Percentiles rank a stretch among this genome's conserved stretches.
These are phyloP conservation scores for Pelodytes ibericus DNA, from an alignment of 2,797 vertebrate species.

Conservation along the genomic window DNA sequence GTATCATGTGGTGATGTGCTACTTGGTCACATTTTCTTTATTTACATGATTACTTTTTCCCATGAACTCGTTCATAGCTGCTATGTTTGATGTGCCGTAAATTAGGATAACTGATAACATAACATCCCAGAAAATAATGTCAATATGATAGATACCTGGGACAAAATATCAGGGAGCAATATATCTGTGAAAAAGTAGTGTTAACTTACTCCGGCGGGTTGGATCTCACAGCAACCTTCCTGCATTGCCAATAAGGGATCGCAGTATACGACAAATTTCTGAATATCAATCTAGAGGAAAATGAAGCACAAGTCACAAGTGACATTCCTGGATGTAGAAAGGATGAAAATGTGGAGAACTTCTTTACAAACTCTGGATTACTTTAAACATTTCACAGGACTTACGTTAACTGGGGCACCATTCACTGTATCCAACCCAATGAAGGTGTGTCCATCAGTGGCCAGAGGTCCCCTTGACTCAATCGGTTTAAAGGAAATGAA, in stretches of 20 bases:
- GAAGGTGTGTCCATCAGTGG: constrained; percentile 77
- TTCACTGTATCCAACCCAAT: constrained; percentile 79
- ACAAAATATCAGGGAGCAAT: too few species aligned
- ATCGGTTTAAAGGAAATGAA: constrained; percentile 85
- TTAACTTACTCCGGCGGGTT: constrained; percentile 83
- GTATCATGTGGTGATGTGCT: too few species aligned
- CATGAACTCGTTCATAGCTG: too few species aligned
- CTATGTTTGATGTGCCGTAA: too few species aligned
- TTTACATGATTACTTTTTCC: too few species aligned
- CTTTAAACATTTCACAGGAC: constrained; percentile 32
- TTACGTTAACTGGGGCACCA: constrained; percentile 80
- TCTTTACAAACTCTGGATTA: background rate
- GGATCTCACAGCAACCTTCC: constrained; percentile 93
- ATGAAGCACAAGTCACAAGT: background rate
- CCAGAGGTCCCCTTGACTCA: constrained; percentile 65
- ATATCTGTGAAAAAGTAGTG: too few species aligned
- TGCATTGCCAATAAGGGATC: constrained; percentile 82
- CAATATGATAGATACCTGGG: too few species aligned
- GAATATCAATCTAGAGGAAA: constrained; percentile 83
- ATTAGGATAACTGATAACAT: too few species aligned
- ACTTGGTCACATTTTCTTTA: too few species aligned
- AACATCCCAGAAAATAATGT: too few species aligned
- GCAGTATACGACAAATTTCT: constrained; percentile 91
- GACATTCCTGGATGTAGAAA: too few species aligned
- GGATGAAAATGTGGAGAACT: too few species aligned